Evolutionary conservation across 2,797 vertebrate genomes (phyloP), one percentile per base, ranked within the genome.

Genomic region (Muscicapa comitata): DNA sequence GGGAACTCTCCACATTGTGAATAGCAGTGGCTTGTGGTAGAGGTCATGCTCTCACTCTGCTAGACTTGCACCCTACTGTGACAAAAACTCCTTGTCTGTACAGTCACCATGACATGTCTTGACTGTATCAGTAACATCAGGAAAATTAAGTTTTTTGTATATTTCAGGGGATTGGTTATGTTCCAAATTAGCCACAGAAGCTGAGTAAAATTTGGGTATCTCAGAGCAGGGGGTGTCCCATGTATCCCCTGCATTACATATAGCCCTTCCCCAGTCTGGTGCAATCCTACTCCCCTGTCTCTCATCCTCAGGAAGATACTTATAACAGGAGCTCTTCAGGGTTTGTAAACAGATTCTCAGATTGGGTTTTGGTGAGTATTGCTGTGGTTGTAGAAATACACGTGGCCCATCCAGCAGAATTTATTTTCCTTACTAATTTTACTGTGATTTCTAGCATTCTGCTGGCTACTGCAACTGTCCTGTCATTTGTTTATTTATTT

Each of bases 401-500:
- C 6, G 10, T 40, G 42, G 43, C 50, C 35, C 54, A 74, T 11
- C 24, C 82, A 38, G 35, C 35, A 40, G 58, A 83, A 20, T 45
- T 71, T 25, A 43, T 78, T 90, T 38, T 83, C 53, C 45, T 78
- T 43, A 24, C 54, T 1, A 13, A 74, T 48, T 63, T 82, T 70
- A 62, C 26, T 79, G 72, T 59, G 14, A 88, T 82, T 85, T 90
- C 51, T 29, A 81, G 25, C 66, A 42, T 83, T 93, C 61, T 73
- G 53, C 65, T 92, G 89, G 54, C 59, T 84, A 92, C 65, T 90
- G 88, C 70, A 93, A 90, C 54, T 85, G 50, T 82, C 70, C 54
- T 90, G 74, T 78, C 23, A 58, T 91, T 84, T 19, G 6, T 84
- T 91, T 79, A 31, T 80, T 94, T 78, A 71, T 89, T 95, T 93